Conservation (phyloP, 2,797 vertebrate species). For the Odontamblyopus lacepedii region DNA sequence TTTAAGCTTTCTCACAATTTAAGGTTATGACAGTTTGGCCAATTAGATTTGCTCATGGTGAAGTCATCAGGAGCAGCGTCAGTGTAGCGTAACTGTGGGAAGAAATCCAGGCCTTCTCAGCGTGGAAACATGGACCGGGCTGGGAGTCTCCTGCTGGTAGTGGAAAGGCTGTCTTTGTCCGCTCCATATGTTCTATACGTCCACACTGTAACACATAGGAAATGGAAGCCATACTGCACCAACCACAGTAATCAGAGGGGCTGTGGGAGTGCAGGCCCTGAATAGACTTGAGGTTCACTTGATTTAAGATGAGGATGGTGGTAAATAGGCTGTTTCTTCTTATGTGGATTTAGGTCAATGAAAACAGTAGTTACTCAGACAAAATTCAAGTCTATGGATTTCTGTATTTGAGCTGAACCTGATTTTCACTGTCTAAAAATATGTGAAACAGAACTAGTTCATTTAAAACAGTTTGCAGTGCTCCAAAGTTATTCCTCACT, state of each 20-base stretch:
- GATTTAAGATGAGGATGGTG: conserved; percentile 16
- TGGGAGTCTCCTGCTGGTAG: conserved; percentile 39
- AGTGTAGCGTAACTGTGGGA: conserved; percentile 54
- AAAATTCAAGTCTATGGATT: conserved; percentile 22
- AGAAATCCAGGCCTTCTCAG: conserved; percentile 42
- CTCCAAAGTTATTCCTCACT: too few species aligned
- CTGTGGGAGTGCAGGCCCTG: conserved; percentile 16
- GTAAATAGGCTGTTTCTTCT: neutral
- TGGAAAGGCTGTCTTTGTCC: conserved; percentile 52
- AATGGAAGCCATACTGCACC: conserved; percentile 34
- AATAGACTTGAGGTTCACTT: conserved; percentile 16
- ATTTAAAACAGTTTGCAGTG: too few species aligned
- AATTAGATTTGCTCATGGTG: conserved; percentile 57
- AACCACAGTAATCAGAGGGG: conserved; percentile 31
- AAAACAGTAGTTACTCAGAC: conserved; percentile 3
- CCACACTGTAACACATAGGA: conserved; percentile 30
- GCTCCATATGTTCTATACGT: conserved; percentile 29
- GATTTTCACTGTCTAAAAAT: too few species aligned
- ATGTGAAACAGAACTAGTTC: too few species aligned
- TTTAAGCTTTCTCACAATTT: conserved; percentile 35
- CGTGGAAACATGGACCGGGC: conserved; percentile 55
- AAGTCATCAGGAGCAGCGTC: conserved; percentile 50
- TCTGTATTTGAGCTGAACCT: neutral
- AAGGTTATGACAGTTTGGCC: conserved; percentile 58
- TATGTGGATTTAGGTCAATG: conserved; percentile 1